Evolutionary conservation across 2,797 vertebrate species (phyloP), one percentile per base, ranked within the genome.

Genomic region (Cynopterus sphinx): DNA sequence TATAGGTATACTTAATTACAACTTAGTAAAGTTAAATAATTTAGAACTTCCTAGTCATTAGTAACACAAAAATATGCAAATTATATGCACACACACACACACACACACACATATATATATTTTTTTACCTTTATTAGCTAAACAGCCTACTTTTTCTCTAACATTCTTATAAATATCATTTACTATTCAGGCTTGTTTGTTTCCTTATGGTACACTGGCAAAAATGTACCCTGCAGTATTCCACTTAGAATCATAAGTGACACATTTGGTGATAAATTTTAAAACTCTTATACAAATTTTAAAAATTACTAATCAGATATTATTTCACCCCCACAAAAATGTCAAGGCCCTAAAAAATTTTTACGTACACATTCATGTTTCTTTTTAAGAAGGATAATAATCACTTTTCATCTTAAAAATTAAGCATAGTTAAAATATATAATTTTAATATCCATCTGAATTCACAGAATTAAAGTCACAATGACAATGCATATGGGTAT

Each of bases 391-490:
- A 5, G 57, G 67, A 96, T 90, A 78, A 82, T 55, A 46, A 63
- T 12, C 10, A 21, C 6, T 94, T 83, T 95, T 87, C 33, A 70
- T 3, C 11, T 46, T 67, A 85, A 79, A 1, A 31, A 93, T 67
- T 43, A 55, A 91, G 51, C 36, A 89, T 6, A 43, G 87, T 85
- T 41, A 94, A 90, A 71, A 96, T 33, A 88, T 0, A 0, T 26
- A 28, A 81, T 90, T 96, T 86, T 92, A 90, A 71, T 4, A 63
- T 53, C 77, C 53, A 68, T 65, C 71, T 94, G 74, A 96, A 91
- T 68, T 11, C 10, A 92, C 9, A 77, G 9, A 49, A 93, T 53
- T 61, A 63, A 97, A 96, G 83, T 49, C 39, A 90, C 0, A 81
- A 79, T 28, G 24, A 39, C 9, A 95, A 70, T 41, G 12, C 22